Conservation (phyloP, 2,888 invertebrate genomes). For the Oscheius sp. region DNA sequence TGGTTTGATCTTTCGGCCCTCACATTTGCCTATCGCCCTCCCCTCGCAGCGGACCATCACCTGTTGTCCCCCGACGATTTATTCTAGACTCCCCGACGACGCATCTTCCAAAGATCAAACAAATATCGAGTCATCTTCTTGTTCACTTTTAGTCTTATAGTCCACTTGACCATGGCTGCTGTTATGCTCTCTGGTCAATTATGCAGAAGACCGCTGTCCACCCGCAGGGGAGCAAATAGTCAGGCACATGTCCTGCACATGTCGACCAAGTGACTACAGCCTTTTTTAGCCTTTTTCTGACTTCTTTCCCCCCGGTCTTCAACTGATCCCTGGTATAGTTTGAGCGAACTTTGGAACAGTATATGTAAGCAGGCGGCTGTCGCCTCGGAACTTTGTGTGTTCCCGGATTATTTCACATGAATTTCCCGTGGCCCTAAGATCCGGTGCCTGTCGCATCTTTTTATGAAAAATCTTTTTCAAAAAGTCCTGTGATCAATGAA, state of each 20-base stretch:
- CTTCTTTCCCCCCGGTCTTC: not conserved
- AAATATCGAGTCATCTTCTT: not conserved
- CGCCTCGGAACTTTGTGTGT: too few relatives aligned
- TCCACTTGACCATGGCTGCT: too few relatives aligned
- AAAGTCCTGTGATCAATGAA: conserved; percentile 8
- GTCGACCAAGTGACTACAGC: not conserved
- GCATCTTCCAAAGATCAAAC: conserved; percentile 10
- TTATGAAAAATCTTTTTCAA: not conserved
- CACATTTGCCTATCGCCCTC: conserved; percentile 29
- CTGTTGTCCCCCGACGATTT: not conserved
- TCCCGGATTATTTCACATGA: conserved; percentile 3
- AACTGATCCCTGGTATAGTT: not conserved
- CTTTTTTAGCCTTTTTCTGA: not conserved
- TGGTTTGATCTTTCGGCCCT: conserved; percentile 22
- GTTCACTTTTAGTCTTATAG: too few relatives aligned
- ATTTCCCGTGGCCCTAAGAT: conserved; percentile 4
- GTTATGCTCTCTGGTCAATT: not conserved
- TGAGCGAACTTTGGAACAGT: conserved; percentile 15
- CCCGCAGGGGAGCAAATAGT: conserved; percentile 9
- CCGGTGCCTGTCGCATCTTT: not conserved
- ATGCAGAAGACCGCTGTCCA: too few relatives aligned
- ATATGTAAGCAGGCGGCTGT: conserved; percentile 1
- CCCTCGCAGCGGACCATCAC: not conserved
- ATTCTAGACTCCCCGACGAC: too few relatives aligned
- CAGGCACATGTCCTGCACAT: conserved; percentile 3